Evolutionary conservation across 2,888 invertebrate genomes (phyloP).

Genomic region (Tigriopus californicus): DNA sequence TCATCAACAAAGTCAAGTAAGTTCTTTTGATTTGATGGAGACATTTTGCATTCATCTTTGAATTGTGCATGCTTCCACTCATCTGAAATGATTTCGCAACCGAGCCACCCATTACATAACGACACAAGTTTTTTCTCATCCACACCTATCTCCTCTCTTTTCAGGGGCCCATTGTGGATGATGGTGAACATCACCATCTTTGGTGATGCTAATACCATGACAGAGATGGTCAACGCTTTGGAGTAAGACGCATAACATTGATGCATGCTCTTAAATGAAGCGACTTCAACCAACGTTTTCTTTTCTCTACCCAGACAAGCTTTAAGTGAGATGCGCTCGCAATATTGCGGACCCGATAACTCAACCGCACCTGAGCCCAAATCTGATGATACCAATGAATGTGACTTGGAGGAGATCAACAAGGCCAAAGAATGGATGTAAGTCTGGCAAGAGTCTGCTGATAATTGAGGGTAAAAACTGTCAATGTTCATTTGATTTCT

Average conservation of each 20-base stretch:
- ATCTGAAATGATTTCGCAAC: too few relatives aligned
- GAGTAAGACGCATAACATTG: background rate
- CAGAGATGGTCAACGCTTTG: slow-evolving; percentile 7
- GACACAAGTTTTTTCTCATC: too few relatives aligned
- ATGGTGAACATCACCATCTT: slow-evolving; percentile 14
- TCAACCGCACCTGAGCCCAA: background rate
- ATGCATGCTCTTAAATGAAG: background rate
- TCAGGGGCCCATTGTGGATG: slow-evolving; percentile 12
- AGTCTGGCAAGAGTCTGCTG: background rate
- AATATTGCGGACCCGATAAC: slow-evolving; percentile 3
- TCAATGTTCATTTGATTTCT: too few relatives aligned
- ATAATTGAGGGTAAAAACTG: background rate
- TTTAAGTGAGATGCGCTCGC: slow-evolving; percentile 2
- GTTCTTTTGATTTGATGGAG: background rate
- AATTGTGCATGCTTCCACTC: too few relatives aligned
- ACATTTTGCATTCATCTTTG: too few relatives aligned
- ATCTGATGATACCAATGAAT: background rate
- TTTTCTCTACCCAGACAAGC: background rate
- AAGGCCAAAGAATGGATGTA: slow-evolving; percentile 7
- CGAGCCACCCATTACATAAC: too few relatives aligned
- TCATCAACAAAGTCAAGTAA: slow-evolving; percentile 3
- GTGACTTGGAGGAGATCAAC: slow-evolving; percentile 10
- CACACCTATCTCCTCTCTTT: background rate
- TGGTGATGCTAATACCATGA: slow-evolving; percentile 4
- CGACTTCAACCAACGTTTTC: background rate